Evolutionary conservation across 2,888 invertebrate species (phyloP).

Genomic region (Sepioteuthis lessoniana): DNA sequence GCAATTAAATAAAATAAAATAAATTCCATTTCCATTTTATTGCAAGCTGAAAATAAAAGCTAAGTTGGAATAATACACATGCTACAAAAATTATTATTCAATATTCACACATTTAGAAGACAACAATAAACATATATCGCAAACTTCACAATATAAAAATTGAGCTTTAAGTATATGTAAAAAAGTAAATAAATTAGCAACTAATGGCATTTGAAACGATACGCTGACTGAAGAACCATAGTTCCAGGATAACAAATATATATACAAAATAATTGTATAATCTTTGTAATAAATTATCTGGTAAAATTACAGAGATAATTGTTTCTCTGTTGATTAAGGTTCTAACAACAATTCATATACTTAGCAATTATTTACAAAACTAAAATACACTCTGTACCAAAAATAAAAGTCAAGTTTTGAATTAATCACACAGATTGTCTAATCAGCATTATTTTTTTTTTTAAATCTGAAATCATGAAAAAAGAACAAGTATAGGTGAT

Average conservation of each 20-base stretch:
- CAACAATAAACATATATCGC: background rate
- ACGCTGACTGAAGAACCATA: background rate
- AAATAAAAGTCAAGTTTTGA: background rate
- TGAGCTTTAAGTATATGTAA: background rate
- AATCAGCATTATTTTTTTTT: no score
- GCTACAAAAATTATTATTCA: background rate
- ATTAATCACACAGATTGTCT: no score
- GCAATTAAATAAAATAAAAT: background rate
- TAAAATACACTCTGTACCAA: background rate
- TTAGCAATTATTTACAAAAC: background rate
- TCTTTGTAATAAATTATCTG: background rate
- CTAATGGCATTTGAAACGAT: background rate
- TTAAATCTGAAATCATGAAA: no score
- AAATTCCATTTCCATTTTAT: background rate
- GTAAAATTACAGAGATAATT: background rate
- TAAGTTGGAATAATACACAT: background rate
- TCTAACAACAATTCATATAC: background rate
- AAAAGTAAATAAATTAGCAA: background rate
- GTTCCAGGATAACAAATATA: background rate
- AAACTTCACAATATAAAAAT: background rate
- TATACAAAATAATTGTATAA: background rate
- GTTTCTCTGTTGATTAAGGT: background rate
- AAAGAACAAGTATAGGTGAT: no score
- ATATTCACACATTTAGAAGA: background rate
- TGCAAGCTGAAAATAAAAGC: conserved; percentile 16